phyloP scores from a whole-genome alignment of 2,797 vertebrate species.

The Euphonia xanthogaster region DNA sequence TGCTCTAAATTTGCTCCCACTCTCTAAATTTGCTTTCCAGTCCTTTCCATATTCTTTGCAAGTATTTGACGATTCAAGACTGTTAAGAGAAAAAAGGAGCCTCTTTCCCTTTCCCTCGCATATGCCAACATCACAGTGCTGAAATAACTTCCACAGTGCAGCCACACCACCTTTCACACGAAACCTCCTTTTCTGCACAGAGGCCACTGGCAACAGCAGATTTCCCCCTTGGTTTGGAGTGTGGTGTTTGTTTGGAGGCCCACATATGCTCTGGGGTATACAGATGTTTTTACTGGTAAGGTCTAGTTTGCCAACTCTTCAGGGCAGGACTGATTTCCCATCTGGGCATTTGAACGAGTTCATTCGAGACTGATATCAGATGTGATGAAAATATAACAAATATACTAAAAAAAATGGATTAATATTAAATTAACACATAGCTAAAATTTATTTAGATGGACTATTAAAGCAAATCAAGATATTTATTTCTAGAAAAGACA shows the following conservation, averaged over 20 bases:
- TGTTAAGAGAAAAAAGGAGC: not conserved
- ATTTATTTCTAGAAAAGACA: not conserved
- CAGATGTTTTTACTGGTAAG: not conserved
- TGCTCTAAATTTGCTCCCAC: not conserved
- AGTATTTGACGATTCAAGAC: not conserved
- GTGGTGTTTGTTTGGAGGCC: not conserved
- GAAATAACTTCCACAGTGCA: not conserved
- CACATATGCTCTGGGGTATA: rapidly evolving
- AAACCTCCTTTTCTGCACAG: not conserved
- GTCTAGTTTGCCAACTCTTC: not conserved
- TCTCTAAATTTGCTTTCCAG: not conserved
- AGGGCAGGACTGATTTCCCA: not conserved
- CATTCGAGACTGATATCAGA: not conserved
- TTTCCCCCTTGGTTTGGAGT: rapidly evolving
- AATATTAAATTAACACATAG: not conserved
- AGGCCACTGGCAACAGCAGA: not conserved
- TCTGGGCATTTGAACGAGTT: not conserved
- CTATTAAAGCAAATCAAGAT: not conserved
- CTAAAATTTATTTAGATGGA: not conserved
- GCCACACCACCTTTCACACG: not conserved
- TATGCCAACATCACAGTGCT: rapidly evolving
- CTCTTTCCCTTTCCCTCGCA: not conserved
- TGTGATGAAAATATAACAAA: not conserved
- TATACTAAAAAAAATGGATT: rapidly evolving
- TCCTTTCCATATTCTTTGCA: not conserved